Base-by-base conservation (phyloP, 2,888 invertebrate genomes). In the Ashinkailepas kermadecensis region DNA sequence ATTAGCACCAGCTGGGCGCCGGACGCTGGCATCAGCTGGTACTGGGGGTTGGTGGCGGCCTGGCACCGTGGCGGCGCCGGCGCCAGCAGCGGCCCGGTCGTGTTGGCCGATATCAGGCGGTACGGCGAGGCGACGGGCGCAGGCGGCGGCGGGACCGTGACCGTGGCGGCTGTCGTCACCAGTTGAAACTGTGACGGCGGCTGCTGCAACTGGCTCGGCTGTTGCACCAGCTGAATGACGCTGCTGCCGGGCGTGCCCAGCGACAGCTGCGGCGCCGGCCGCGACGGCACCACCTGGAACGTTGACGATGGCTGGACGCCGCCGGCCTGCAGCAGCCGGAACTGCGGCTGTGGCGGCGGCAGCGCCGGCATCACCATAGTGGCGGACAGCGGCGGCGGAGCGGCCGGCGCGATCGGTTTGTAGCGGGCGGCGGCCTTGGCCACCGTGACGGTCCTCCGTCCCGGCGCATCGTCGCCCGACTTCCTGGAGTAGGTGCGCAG, bases 381-480 rank as follows among this genome's bases (percentile, higher is more conserved):
- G 12, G 25, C 67, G n/a, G 65, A 23, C 65, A 18, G 3, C 13
- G 70, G 70, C 39, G 12, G 39, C 54, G 54, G 74, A 13, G 74
- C 74, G 54, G 74, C 74, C 74, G 74, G 74, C 39, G 74, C 74
- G 74, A 74, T 74, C 74, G 74, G 39, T 21, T 54, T 74, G 74
- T 74, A 74, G 8, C 74, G 74, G 8, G 7, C 21, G 8, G 74
- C 9, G 7, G 18, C 18, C 18, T 1, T 7, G 67, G 23, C 23
- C 18, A 9, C 23, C 10, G 3, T 1, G 23, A 23, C 65, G 10
- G 65, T 1, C n/a, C n/a, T 1, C n/a, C n/a, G 10, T 4, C 8
- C 9, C 9, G 39, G 70, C 39, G 25, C 39, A 6, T 74, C 54
- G 9, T 3, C 18, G 74, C 54, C 13, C n/a, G n/a, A 11, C n/a